Conservation (phyloP, 1,140 invertebrate genomes). For the Conus betulinus region DNA sequence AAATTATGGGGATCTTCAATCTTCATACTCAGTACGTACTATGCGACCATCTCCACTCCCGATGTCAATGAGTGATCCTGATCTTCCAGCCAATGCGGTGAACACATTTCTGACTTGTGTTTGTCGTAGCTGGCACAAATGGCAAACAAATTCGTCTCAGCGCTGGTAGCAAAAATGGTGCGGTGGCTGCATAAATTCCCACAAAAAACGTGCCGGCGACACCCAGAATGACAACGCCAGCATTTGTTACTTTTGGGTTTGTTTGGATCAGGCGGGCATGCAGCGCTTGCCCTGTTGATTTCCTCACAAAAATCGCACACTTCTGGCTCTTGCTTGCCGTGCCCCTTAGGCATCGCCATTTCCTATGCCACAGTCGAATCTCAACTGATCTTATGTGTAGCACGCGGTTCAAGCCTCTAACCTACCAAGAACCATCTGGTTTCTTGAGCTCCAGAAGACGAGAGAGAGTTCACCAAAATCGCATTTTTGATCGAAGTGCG, state of each 20-base stretch:
- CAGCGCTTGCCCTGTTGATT: conserved; percentile 31
- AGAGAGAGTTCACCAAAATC: no score
- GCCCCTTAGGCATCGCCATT: no score
- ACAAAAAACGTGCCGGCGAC: conserved; percentile 61
- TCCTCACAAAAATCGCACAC: conserved; percentile 44
- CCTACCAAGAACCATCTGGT: no score
- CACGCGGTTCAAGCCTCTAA: no score
- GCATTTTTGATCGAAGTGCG: no score
- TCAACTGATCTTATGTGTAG: no score
- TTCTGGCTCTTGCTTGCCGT: neutral
- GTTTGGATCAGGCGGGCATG: conserved; percentile 8
- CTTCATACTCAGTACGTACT: conserved; percentile 50
- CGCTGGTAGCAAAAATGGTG: conserved; percentile 89
- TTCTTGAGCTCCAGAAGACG: no score
- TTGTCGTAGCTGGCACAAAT: conserved; percentile 87
- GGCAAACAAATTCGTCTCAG: conserved; percentile 91
- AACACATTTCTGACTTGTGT: conserved; percentile 88
- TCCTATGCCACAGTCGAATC: neutral
- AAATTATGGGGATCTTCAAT: neutral
- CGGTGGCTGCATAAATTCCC: conserved; percentile 74
- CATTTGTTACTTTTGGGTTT: conserved; percentile 36
- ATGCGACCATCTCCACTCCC: conserved; percentile 92
- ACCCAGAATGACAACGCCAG: conserved; percentile 55
- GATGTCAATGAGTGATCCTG: conserved; percentile 86
- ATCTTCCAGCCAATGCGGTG: conserved; percentile 81